Evolutionary conservation across 1,140 invertebrate species (phyloP).

Genomic region (Drosophila littoralis): DNA sequence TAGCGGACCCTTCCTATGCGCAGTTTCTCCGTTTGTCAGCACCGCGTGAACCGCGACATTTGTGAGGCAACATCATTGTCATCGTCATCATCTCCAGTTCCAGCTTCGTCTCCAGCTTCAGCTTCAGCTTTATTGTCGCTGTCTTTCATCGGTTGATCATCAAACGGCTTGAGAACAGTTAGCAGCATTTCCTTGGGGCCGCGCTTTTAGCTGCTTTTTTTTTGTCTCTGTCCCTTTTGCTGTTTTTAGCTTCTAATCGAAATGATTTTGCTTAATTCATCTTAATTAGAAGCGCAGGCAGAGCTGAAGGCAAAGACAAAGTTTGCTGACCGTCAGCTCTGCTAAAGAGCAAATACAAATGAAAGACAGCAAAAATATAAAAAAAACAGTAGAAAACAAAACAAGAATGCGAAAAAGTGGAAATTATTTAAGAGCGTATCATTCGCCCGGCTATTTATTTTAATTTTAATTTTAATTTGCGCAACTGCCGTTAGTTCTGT

Average conservation of each 20-base stretch:
- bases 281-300: slow-evolving; percentile 72
- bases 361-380: slow-evolving; percentile 14
- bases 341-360: slow-evolving; percentile 52
- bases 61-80: slow-evolving; percentile 24
- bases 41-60: slow-evolving; percentile 33
- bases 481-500: slow-evolving; percentile 39
- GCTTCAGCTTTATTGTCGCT: slow-evolving; percentile 29
- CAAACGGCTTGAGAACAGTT: slow-evolving; percentile 75
- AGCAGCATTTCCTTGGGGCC: slow-evolving; percentile 26
- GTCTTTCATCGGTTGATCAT: slow-evolving; percentile 69
- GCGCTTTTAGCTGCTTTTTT: neutral
- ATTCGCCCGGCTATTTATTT: slow-evolving; percentile 70
- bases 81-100: slow-evolving; percentile 16
- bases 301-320: slow-evolving; percentile 41
- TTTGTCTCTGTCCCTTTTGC: slow-evolving; percentile 14
- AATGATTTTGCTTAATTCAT: slow-evolving; percentile 83
- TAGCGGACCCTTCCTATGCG: neutral
- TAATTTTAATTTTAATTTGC: slow-evolving; percentile 70
- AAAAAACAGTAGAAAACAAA: neutral
- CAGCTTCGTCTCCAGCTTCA: slow-evolving; percentile 2
- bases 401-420: slow-evolving; percentile 15
- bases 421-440: slow-evolving; percentile 55
- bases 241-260: slow-evolving; percentile 66
- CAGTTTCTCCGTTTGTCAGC: slow-evolving; percentile 24
- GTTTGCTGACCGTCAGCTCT: slow-evolving; percentile 66